phyloP scores from a whole-genome alignment of 2,888 invertebrate genomes.

The Bellardia bayeri region DNA sequence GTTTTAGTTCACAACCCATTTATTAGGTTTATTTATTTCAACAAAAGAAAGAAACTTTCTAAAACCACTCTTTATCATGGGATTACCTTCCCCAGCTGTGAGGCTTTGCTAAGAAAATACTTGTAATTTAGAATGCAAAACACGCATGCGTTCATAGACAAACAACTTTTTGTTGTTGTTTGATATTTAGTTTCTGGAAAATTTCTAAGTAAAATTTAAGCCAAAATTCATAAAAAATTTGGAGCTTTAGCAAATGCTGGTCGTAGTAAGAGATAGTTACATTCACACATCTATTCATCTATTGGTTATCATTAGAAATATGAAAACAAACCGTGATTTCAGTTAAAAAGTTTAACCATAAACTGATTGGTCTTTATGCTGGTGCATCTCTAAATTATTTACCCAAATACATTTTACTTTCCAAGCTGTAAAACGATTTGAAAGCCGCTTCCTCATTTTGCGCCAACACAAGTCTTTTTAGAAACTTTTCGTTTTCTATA shows the following conservation, averaged over 20 bases:
- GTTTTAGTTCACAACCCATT: background rate
- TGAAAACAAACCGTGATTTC: too few relatives aligned
- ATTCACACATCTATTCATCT: too few relatives aligned
- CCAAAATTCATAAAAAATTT: conserved; percentile 65
- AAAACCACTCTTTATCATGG: background rate
- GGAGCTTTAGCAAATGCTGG: conserved; percentile 47
- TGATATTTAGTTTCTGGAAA: conserved; percentile 2
- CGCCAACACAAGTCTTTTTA: too few relatives aligned
- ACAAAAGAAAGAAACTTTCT: background rate
- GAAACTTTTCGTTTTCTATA: too few relatives aligned
- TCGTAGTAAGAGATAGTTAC: too few relatives aligned
- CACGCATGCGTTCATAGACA: conserved; percentile 48
- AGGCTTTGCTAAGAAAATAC: conserved; percentile 4
- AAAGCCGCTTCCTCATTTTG: too few relatives aligned
- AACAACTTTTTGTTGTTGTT: background rate
- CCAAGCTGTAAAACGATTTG: too few relatives aligned
- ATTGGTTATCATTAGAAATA: too few relatives aligned
- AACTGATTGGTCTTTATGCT: too few relatives aligned
- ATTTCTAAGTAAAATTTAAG: conserved; percentile 40
- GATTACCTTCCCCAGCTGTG: conserved; percentile 4
- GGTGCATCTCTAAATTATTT: too few relatives aligned
- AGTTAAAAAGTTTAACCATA: too few relatives aligned
- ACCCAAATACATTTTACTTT: too few relatives aligned
- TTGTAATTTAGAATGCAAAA: conserved; percentile 41
- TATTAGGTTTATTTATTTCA: background rate